These are phyloP conservation scores for Notodonta dromedarius DNA, from an alignment of 2,888 invertebrate genomes.

Conservation along the genomic window DNA sequence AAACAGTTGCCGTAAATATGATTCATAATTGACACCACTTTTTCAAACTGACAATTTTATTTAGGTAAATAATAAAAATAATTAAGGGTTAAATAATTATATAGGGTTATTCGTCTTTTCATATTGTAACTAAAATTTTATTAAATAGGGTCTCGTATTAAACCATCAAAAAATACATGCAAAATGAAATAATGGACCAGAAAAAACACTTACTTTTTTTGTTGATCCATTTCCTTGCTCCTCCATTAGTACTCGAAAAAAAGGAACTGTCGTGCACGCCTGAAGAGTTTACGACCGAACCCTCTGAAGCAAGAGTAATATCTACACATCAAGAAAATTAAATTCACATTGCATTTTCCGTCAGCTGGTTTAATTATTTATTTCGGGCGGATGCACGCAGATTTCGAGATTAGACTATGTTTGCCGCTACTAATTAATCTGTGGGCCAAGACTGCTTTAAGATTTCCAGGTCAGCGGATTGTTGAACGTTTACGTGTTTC, in stretches of 20 bases:
- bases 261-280: conserved; percentile 43
- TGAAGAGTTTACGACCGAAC: conserved; percentile 60
- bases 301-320: conserved; percentile 53
- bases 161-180: too few relatives aligned
- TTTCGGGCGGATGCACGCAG: conserved; percentile 70
- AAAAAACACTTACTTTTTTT: conserved; percentile 57
- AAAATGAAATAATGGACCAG: too few relatives aligned
- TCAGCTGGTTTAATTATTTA: conserved; percentile 71
- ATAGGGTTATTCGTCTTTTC: too few relatives aligned
- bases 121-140: too few relatives aligned
- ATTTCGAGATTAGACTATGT: conserved; percentile 75
- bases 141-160: too few relatives aligned
- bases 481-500: conserved; percentile 56
- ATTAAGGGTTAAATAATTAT: too few relatives aligned
- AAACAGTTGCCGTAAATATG: too few relatives aligned
- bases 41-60: too few relatives aligned
- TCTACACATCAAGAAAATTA: conserved; percentile 67
- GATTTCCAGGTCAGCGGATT: conserved; percentile 69
- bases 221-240: conserved; percentile 46
- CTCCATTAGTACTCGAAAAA: conserved; percentile 45
- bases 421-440: conserved; percentile 77
- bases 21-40: too few relatives aligned
- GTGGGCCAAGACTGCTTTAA: conserved; percentile 59
- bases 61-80: too few relatives aligned
- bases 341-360: conserved; percentile 71